Base-by-base conservation (phyloP, 2,888 invertebrate species). In the Rhorus exstirpatorius region DNA sequence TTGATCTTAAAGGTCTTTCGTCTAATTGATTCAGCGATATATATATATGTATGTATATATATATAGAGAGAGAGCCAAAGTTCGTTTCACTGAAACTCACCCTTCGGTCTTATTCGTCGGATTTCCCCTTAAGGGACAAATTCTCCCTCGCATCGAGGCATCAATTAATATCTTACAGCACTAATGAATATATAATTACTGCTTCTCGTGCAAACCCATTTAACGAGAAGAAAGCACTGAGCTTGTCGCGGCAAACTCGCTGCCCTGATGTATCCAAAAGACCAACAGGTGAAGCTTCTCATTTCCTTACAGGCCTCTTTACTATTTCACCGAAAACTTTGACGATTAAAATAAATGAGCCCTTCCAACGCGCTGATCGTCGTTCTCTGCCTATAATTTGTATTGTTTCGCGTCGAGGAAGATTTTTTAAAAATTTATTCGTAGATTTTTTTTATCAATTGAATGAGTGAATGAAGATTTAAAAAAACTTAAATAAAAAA, bases 131-230 rank as follows among this genome's bases (percentile, higher is more conserved):
- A 12, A 26, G 35, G 6, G 12, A 24, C 53, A 55, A 26, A 41
- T 46, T 38, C n/a, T n/a, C n/a, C n/a, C 55, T 31, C 55, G 31
- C 44, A 68, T 76, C 58, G 49, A 68, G 21, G 21, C 49, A 49
- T 76, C 67, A 58, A 76, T 79, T 68, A 68, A 67, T 75, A 51
- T 41, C 38, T 38, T 63, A 80, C 70, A 63, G 70, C 12, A 53
- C 24, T 80, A 70, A 76, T 65, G 70, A 80, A 76, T 80, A 65
- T 46, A 41, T 63, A 67, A 81, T 76, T 65, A n/a, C 8, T 26
- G n/a, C 12, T 31, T 49, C n/a, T 12, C 58, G 41, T 35, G 17
- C 19, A 21, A 65, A 70, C 51, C 35, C 53, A 10, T 3, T 31
- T 44, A 24, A 1, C 7, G 19, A 10, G 19, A 38, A 46, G 38